Evolutionary conservation across 1,140 invertebrate genomes (phyloP), one percentile per base, ranked within the genome.

Genomic region (Macrobrachium rosenbergii): DNA sequence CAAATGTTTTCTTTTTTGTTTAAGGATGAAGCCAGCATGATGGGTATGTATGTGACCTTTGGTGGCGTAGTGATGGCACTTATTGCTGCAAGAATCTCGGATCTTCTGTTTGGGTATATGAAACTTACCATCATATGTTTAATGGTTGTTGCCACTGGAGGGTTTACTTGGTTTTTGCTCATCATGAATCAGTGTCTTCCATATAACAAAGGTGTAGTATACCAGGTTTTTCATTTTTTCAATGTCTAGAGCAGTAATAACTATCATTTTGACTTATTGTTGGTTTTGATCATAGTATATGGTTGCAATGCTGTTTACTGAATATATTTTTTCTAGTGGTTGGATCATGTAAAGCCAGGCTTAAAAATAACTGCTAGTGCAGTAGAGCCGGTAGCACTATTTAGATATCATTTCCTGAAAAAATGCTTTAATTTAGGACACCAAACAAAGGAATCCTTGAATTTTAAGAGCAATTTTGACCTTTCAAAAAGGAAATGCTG

Each of bases 41-140:
- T 92, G 72, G 92, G 91, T 52, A 91, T 92, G 60, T 92, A 92
- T 91, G 91, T 92, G 28, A 91, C 92, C 7, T 86, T 92, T 28
- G 90, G 90, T 11, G 91, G 92, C 52, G 91, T 91, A 59, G 59
- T 90, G 19, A 86, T 92, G 14, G 90, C 91, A 14, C 63, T 92
- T 37, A 76, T 90, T n/a, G 90, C 91, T 14, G 91, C 91, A 1
- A 89, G 91, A 73, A 82, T 92, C 7, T 91, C 91, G 37, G 92
- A 92, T 75, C 77, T 91, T 7, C 91, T 91, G 75, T 91, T 91
- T 88, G 90, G 91, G 7, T 90, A 91, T 28, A 86, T 92, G 37
- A 92, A 91, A 64, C 75, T 90, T 52, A 91, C 91, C 11, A 91
- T 92, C 52, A 87, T 90, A 19, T 43, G 83, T 0, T 83, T 93